These are phyloP conservation scores for Syrmaticus mikado DNA, from an alignment of 2,113 vertebrate species.

Conservation along the genomic window DNA sequence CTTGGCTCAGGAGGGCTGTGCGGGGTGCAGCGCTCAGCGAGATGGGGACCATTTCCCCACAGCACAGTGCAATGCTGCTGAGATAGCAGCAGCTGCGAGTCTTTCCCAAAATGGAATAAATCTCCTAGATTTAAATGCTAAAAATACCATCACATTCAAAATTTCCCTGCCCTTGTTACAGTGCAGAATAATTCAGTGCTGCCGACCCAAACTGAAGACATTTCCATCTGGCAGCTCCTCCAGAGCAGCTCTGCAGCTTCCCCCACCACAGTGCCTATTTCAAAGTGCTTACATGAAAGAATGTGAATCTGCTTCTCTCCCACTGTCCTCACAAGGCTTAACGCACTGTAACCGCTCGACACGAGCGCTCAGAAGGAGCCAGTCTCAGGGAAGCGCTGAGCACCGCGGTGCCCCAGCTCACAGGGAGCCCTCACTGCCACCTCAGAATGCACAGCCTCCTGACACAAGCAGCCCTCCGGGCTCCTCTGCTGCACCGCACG, in stretches of 20 bases:
- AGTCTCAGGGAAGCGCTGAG: neutral
- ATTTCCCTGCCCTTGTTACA: conserved; percentile 25
- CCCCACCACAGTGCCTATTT: neutral
- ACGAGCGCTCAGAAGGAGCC: conserved; percentile 17
- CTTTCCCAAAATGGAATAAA: conserved; percentile 7
- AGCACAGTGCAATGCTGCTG: fast-evolving
- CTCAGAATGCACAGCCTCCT: fast-evolving
- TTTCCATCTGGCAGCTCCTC: conserved; percentile 1
- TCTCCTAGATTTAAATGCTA: conserved; percentile 5
- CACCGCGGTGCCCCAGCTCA: neutral
- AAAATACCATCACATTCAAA: conserved; percentile 32
- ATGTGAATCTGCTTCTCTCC: neutral
- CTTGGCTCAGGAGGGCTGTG: fast-evolving
- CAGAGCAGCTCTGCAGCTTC: fast-evolving
- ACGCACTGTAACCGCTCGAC: neutral
- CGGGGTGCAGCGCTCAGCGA: fast-evolving
- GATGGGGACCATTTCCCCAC: fast-evolving
- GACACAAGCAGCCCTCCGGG: too few species aligned
- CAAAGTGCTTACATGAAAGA: neutral
- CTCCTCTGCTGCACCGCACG: neutral
- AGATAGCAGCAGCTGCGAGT: conserved; percentile 15
- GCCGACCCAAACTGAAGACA: neutral
- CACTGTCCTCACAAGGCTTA: neutral
- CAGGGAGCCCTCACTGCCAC: neutral
- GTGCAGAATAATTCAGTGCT: neutral